Evolutionary conservation across 2,797 vertebrate species (phyloP), one percentile per base, ranked within the genome.

Genomic region (Limosa lapponica): DNA sequence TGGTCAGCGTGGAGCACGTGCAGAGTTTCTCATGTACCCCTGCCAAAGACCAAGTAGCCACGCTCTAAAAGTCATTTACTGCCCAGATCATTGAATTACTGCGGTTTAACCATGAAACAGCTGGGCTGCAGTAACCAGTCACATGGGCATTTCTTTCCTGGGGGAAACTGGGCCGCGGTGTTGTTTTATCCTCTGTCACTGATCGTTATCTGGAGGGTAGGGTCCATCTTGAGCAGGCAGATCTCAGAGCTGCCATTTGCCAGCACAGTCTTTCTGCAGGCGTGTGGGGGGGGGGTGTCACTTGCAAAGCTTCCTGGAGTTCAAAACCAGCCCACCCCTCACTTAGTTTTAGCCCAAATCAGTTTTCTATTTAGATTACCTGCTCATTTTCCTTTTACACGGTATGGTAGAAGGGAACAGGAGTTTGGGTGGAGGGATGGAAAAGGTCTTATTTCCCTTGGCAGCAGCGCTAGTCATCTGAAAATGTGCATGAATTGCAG

Each of bases 261-360:
- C 32, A 82, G 30, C 34, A 49, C 0, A 0, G 20, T 46, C 20
- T 62, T 51, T 6, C 0, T 64, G 46, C 51, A 34, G 65, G 19
- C 0, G 2, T 22, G 8, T 11, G 13, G 4, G 3, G 8, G 8
- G 8, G 0, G 43, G 43, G 27, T 6, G 7, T 15, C 78, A 44
- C 20, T 84, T 78, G 28, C 32, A 91, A 34, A 72, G 32, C 49
- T 89, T 74, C 41, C 28, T 87, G 48, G 49, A 70, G 48, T 80
- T 93, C 57, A 77, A 52, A 83, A 73, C 13, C 16, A 77, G 67
- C 43, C 16, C 16, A 43, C 6, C 5, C 9, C 11, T 57, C 43
- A 11, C 39, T 62, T 65, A 25, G 19, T 80, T 93, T 73, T 65
- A 75, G 34, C 27, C 30, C 23, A 61, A 10, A 65, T 69, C 32